Base-by-base conservation (phyloP, 2,113 vertebrate species). In the Laterallus jamaicensis region DNA sequence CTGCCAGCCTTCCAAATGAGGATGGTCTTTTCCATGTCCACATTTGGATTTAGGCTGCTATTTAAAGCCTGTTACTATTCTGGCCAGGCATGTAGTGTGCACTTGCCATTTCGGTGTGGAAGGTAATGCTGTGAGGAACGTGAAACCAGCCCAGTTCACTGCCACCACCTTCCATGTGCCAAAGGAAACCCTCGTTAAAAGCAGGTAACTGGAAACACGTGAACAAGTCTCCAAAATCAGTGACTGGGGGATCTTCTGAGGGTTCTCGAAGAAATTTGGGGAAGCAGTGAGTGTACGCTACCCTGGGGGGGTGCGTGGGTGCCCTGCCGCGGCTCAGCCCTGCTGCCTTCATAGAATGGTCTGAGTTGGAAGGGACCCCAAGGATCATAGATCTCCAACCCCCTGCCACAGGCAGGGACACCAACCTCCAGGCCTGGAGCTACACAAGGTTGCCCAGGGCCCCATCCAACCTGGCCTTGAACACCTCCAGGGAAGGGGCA, bases 11-110 rank as follows among this genome's bases (percentile, higher is more conserved):
- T 94, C 91, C 69, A 67, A 81, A 50, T 3, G 11, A 76, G 12
- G 89, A 95, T 56, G 92, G 92, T 79, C 96, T 95, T 93, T 93
- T 95, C 92, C 28, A 3, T 29, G 91, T 55, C 96, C 64, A 47
- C 64, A 14, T 68, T 95, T 35, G 59, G 79, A 82, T 82, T 90
- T 62, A 37, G 10, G 9, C 74, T 70, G 78, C 92, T 77, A 56
- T 40, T 91, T 84, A 44, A 81, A 95, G 96, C 8, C 20, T 63
- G 90, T 44, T 68, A 22, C 44, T 7, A 5, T 6, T 63, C 86
- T 29, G 56, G 71, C 88, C 35, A 22, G 90, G 86, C 86, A 83
- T 1, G 22, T 17, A 44, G n/a, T 39, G 49, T 91, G 83, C 74
- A 56, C 4, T 49, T 56, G 88, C 79, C 68, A 26, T 55, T 31